phyloP scores from a whole-genome alignment of 2,113 vertebrate species.

The Scomber colias region DNA sequence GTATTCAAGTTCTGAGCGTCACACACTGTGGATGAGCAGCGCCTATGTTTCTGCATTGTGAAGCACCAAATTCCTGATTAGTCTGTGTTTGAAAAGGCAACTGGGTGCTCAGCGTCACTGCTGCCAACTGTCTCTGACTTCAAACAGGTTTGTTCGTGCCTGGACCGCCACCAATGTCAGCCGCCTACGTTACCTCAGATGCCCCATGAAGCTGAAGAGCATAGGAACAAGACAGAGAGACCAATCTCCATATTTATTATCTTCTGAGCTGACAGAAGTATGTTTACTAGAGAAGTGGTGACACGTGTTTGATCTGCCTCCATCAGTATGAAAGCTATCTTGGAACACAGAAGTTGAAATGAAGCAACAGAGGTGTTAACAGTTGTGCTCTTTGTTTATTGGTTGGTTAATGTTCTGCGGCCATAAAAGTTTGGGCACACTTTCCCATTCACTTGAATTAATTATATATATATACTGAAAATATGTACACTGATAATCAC shows the following conservation, averaged over 20 bases:
- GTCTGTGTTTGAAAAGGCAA: constrained; percentile 16
- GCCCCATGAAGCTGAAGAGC: constrained; percentile 7
- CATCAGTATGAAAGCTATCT: constrained; percentile 1
- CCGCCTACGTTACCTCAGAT: constrained; percentile 15
- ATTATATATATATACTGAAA: too few species aligned
- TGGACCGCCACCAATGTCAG: constrained; percentile 9
- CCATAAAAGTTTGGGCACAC: too few species aligned
- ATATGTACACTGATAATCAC: too few species aligned
- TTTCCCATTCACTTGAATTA: too few species aligned
- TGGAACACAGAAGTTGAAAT: constrained; percentile 1
- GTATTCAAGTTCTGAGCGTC: constrained; percentile 10
- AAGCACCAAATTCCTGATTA: constrained; percentile 34
- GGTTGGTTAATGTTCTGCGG: background rate
- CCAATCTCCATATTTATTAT: background rate
- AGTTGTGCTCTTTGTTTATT: background rate
- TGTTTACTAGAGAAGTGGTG: background rate
- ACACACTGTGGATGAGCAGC: constrained; percentile 4
- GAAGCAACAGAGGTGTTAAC: background rate
- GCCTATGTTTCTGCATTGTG: background rate
- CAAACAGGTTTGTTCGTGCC: background rate
- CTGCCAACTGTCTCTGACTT: constrained; percentile 27
- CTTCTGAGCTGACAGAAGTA: background rate
- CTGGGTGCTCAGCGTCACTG: background rate
- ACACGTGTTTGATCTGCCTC: background rate
- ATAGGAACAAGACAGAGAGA: background rate